Base-by-base conservation (phyloP, 1,140 invertebrate species). In the Drosophila trapezifrons region DNA sequence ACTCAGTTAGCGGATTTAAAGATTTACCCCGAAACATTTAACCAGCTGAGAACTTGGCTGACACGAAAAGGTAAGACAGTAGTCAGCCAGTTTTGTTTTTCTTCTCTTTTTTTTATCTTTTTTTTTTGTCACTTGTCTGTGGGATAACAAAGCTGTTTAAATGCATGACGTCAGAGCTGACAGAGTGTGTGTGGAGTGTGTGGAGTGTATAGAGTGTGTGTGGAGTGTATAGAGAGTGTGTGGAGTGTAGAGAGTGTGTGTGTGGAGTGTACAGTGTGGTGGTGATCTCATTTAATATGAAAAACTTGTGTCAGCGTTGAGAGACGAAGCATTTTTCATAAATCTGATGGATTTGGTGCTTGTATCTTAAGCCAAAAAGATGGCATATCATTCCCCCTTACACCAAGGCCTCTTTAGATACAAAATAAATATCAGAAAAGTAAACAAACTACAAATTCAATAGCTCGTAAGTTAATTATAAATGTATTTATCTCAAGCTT, bases 21-120 rank as follows among this genome's bases (percentile, higher is more conserved):
- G 51, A 54, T 54, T 54, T 54, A 37, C 51, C 51, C 51, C 29
- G 35, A 54, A 54, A 54, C 51, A 54, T 54, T 54, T 54, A 54
- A 54, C 32, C 32, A 22, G 32, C 51, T 54, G 32, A 54, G 51
- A 54, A 54, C 49, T 37, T 52, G 49, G 29, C 17, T 35, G 49
- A 35, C 49, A 35, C 29, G 49, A 20, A 52, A 35, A 52, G 49
- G 49, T 52, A 37, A 20, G 49, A 20, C 27, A 32, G 22, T 22
- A 20, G 20, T 22, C 4, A 2, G 9, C 18, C n/a, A 32, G 49
- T 20, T 35, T 54, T 35, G 6, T 35, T 52, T 35, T 29, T 29
- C 8, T 29, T 9, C 27, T 32, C 9, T 10, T 32, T 1, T 32
- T 32, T 32, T 29, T 2, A 8, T 29, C 9, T 29, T 32, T 9